phyloP scores from a whole-genome alignment of 2,797 vertebrate genomes.

The Dendrocincla fuliginosa region DNA sequence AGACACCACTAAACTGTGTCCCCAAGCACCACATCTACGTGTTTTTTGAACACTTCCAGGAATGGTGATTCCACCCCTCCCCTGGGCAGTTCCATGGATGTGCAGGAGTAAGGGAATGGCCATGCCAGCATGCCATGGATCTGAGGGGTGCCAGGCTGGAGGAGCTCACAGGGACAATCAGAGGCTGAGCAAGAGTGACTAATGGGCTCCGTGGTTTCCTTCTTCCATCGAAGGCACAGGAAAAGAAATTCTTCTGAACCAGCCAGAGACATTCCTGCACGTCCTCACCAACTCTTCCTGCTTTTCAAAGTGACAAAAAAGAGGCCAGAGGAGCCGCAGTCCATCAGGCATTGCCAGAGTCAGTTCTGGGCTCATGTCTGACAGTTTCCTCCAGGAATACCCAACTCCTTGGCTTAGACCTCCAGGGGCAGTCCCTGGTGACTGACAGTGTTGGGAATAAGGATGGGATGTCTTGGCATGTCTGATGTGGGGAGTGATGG shows the following conservation, averaged over 20 bases:
- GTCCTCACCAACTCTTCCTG: neutral
- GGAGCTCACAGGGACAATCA: neutral
- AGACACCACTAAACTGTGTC: neutral
- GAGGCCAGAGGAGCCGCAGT: neutral
- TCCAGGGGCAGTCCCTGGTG: neutral
- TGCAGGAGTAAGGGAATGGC: neutral
- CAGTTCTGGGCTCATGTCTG: neutral
- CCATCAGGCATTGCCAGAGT: neutral
- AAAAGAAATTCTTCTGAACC: neutral
- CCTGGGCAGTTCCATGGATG: neutral
- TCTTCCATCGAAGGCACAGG: neutral
- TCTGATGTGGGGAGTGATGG: neutral
- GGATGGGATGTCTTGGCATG: neutral
- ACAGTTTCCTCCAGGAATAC: neutral
- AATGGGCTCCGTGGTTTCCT: neutral
- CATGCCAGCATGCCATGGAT: neutral
- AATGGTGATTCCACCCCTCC: neutral
- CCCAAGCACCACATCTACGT: neutral
- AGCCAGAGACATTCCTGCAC: neutral
- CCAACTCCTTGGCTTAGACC: neutral
- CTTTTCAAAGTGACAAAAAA: neutral
- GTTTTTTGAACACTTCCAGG: neutral
- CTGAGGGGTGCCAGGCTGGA: neutral
- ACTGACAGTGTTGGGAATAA: neutral
- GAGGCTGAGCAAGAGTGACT: neutral